These are phyloP conservation scores for Actinemys pallida DNA, from an alignment of 2,113 vertebrate genomes.

Conservation along the genomic window DNA sequence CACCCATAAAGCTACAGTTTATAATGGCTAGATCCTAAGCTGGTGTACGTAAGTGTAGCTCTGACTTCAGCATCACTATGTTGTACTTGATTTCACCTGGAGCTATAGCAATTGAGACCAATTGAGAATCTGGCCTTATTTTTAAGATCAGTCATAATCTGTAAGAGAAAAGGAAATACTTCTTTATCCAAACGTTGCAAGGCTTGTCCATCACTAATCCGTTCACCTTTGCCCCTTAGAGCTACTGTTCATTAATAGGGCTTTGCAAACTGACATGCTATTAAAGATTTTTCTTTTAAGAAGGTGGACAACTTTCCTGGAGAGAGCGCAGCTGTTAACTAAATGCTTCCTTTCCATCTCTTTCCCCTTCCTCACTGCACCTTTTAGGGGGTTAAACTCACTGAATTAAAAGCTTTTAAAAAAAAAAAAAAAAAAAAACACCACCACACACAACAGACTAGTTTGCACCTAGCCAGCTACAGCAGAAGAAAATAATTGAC, in stretches of 20 bases:
- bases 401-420: constrained; percentile 42
- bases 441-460: not conserved
- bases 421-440: not conserved
- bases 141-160: not conserved
- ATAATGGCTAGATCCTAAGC: not conserved
- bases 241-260: constrained; percentile 71
- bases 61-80: not conserved
- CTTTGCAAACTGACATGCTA: constrained; percentile 61
- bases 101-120: not conserved
- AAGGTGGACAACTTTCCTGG: constrained; percentile 54
- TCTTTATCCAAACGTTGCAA: constrained; percentile 26
- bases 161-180: constrained; percentile 21
- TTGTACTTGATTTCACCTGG: not conserved
- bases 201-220: constrained; percentile 69
- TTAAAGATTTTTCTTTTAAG: constrained; percentile 59
- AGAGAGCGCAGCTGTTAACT: constrained; percentile 54
- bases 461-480: constrained; percentile 50
- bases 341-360: constrained; percentile 50
- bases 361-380: constrained; percentile 28
- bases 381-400: not conserved
- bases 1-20: not conserved
- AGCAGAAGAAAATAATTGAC: not conserved
- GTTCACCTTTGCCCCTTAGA: constrained; percentile 54
- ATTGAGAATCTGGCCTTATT: not conserved
- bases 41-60: not conserved